phyloP scores from a whole-genome alignment of 2,113 vertebrate species.

The Spermophilus dauricus region DNA sequence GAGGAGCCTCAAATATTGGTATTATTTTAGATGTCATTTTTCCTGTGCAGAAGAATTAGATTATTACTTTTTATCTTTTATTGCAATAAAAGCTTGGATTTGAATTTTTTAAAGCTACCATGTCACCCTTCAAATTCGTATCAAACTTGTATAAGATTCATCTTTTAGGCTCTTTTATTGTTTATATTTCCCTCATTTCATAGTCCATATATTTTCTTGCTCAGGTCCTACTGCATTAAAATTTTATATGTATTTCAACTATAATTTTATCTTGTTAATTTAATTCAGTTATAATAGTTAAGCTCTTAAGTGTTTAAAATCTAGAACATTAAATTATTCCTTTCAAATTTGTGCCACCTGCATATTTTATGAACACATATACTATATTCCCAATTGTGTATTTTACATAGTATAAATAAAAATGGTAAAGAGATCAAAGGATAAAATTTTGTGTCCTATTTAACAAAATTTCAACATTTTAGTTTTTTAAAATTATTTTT shows the following conservation, averaged over 20 bases:
- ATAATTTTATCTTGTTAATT: neutral
- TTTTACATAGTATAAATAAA: neutral
- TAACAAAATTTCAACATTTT: slow-evolving; percentile 17
- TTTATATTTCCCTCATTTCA: neutral
- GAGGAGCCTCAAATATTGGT: neutral
- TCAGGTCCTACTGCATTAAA: neutral
- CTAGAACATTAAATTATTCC: neutral
- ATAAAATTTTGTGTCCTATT: neutral
- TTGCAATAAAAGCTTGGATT: neutral
- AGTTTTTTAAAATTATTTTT: neutral
- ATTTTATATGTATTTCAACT: neutral
- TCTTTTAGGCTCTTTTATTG: neutral
- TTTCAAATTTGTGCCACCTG: neutral
- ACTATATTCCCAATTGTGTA: neutral
- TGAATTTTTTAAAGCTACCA: neutral
- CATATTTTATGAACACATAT: neutral
- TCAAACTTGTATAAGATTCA: neutral
- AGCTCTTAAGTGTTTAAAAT: neutral
- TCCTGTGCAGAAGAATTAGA: neutral
- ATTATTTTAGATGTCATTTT: neutral
- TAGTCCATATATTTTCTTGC: neutral
- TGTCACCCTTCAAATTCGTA: neutral
- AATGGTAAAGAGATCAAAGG: neutral
- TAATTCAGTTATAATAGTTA: neutral
- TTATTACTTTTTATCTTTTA: neutral